These are phyloP conservation scores for Stylophora pistillata DNA, from an alignment of 64 coral and sea anemone genomes.

Conservation along the genomic window DNA sequence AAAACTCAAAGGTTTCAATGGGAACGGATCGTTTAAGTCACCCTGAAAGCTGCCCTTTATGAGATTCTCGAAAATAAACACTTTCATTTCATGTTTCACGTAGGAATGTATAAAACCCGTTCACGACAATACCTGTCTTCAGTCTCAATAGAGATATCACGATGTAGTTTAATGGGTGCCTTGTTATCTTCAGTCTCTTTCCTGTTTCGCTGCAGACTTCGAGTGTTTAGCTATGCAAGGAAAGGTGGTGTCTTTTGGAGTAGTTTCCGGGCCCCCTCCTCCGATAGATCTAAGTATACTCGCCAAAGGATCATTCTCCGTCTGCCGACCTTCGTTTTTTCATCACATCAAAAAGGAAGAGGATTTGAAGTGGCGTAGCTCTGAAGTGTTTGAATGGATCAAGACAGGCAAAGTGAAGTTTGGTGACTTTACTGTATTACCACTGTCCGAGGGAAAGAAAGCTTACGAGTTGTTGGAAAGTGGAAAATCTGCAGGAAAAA, in stretches of 20 bases:
- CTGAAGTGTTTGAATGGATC: conserved; percentile 65
- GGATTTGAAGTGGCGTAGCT: conserved; percentile 63
- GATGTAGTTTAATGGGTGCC: too few species aligned
- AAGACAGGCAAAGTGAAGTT: conserved; percentile 64
- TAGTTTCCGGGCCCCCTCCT: conserved; percentile 55
- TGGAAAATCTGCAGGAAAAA: conserved; percentile 66
- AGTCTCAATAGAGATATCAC: too few species aligned
- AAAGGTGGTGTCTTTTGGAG: conserved; percentile 57
- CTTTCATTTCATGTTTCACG: too few species aligned
- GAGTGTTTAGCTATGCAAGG: conserved; percentile 59
- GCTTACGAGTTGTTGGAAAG: conserved; percentile 73
- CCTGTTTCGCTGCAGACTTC: conserved; percentile 32
- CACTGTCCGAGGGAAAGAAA: conserved; percentile 61
- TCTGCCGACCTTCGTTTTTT: conserved; percentile 43
- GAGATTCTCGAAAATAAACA: too few species aligned
- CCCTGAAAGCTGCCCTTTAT: too few species aligned
- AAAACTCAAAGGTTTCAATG: too few species aligned
- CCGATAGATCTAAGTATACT: conserved; percentile 5
- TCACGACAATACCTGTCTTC: too few species aligned
- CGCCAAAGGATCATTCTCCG: conserved; percentile 47
- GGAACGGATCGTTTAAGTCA: too few species aligned
- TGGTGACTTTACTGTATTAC: conserved; percentile 54
- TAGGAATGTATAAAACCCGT: too few species aligned
- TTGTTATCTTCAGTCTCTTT: too few species aligned
- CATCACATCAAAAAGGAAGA: conserved; percentile 32